Conservation (phyloP, 92 coral and sea anemone genomes). For the Nematostella vectensis region DNA sequence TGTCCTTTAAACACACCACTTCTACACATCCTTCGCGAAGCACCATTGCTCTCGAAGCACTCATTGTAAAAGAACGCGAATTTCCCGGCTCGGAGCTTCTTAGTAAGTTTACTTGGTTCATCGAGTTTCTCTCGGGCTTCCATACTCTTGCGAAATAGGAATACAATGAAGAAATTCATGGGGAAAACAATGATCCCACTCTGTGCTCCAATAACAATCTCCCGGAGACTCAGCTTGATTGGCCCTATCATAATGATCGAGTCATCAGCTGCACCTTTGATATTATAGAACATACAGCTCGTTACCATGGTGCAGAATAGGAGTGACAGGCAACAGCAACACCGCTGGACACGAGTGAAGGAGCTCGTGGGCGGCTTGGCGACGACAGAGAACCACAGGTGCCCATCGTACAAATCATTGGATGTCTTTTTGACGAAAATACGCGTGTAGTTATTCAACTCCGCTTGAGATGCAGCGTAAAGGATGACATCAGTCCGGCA, state of each 20-base stretch:
- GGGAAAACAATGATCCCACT: constrained; percentile 81
- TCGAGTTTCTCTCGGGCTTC: constrained; percentile 9
- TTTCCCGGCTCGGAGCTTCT: constrained; percentile 14
- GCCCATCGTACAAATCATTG: constrained; percentile 78
- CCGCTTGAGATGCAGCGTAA: constrained; percentile 39
- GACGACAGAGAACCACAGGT: constrained; percentile 83
- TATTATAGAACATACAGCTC: constrained; percentile 87
- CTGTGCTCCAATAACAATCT: constrained; percentile 73
- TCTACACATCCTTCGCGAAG: not conserved
- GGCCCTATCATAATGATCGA: constrained; percentile 77
- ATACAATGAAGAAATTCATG: constrained; percentile 55
- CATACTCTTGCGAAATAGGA: constrained; percentile 60
- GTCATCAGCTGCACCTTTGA: constrained; percentile 30
- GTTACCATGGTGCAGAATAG: constrained; percentile 79
- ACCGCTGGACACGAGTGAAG: constrained; percentile 85
- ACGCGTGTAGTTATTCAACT: constrained; percentile 47
- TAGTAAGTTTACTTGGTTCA: not conserved
- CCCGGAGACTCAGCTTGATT: constrained; percentile 52
- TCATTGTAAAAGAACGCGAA: constrained; percentile 20
- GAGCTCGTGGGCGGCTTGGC: constrained; percentile 71
- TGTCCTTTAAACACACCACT: constrained; percentile 9
- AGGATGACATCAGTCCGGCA: constrained; percentile 59
- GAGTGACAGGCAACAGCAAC: constrained; percentile 76
- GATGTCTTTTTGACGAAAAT: constrained; percentile 54
- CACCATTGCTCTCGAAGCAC: constrained; percentile 12